Evolutionary conservation across 2,888 invertebrate genomes (phyloP).

Genomic region (Phengaris alcon): DNA sequence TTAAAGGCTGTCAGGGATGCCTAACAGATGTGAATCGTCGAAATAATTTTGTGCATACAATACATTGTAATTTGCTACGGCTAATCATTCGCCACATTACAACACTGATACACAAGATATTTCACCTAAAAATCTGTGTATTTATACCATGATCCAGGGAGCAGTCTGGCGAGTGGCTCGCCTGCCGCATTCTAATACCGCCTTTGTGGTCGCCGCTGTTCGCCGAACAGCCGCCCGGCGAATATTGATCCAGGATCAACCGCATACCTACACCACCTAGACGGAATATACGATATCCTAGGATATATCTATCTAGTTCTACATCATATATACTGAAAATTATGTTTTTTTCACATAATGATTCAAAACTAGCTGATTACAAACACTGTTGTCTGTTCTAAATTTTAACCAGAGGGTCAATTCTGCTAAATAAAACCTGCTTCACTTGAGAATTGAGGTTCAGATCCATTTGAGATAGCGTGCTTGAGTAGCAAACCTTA

Average conservation of each 20-base stretch:
- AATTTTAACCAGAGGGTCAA: too few species aligned
- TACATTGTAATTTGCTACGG: neutral
- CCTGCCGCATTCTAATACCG: slow-evolving; percentile 43
- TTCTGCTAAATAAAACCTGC: too few species aligned
- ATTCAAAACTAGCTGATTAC: too few species aligned
- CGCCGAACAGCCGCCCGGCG: slow-evolving; percentile 43
- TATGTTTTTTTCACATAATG: too few species aligned
- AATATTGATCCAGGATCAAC: slow-evolving; percentile 44
- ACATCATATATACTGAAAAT: too few species aligned
- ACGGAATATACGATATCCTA: slow-evolving; percentile 8
- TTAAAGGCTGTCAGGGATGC: too few species aligned
- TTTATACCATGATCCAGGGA: slow-evolving; percentile 11
- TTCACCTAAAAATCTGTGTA: slow-evolving; percentile 23
- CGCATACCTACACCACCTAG: neutral
- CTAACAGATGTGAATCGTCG: neutral
- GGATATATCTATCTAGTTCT: neutral
- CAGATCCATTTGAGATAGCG: too few species aligned
- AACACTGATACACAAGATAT: neutral
- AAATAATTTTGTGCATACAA: neutral
- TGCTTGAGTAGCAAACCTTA: too few species aligned
- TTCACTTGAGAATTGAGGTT: too few species aligned
- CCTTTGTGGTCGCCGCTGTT: slow-evolving; percentile 46
- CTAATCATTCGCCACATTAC: neutral
- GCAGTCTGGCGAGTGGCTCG: slow-evolving; percentile 29
- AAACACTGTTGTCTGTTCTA: too few species aligned